Percentiles rank a stretch among this genome's conserved stretches.
phyloP scores from a whole-genome alignment of 2,797 vertebrate species.

The Pangasius krempfi region DNA sequence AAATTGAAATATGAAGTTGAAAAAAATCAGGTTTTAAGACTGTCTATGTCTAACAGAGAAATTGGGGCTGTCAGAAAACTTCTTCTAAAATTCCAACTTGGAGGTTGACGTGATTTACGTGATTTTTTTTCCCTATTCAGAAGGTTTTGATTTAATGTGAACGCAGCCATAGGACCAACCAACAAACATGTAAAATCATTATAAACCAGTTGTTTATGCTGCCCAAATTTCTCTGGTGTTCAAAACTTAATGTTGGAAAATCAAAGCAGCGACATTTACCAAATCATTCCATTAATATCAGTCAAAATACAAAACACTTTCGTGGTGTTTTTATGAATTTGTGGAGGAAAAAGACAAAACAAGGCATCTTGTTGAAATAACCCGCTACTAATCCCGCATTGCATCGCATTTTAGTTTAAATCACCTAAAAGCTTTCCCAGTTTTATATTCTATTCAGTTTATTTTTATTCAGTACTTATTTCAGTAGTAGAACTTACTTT shows the following conservation, averaged over 20 bases:
- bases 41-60: background rate
- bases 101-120: background rate
- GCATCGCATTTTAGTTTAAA: background rate
- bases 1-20: background rate
- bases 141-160: background rate
- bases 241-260: background rate
- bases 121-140: too few species aligned
- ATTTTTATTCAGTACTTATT: background rate
- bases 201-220: background rate
- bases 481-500: background rate
- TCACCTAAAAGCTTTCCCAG: background rate
- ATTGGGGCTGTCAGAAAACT: background rate
- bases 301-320: background rate
- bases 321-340: background rate
- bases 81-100: background rate
- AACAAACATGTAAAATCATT: background rate
- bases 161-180: background rate
- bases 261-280: background rate
- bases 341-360: background rate
- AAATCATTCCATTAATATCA: background rate
- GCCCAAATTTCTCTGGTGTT: background rate
- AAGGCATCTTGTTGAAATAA: background rate
- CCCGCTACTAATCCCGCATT: too few species aligned
- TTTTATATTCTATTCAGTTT: background rate
- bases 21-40: background rate